These are phyloP conservation scores for Oxystoma pomonae DNA, from an alignment of 2,888 invertebrate genomes.

Conservation along the genomic window DNA sequence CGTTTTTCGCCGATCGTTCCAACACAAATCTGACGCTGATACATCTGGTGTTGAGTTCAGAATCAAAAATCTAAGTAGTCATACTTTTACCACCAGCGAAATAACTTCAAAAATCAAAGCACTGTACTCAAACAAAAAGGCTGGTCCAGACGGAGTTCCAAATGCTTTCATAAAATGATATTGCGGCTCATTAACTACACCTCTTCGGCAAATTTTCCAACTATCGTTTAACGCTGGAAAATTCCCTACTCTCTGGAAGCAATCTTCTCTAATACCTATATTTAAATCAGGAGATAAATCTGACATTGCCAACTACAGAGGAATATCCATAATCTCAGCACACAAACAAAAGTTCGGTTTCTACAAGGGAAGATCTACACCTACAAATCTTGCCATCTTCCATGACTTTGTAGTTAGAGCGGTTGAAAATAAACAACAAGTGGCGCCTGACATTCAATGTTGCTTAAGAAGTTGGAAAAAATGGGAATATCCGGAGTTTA, in stretches of 20 bases:
- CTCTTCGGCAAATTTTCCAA: background rate
- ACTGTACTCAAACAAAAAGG: background rate
- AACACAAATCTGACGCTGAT: background rate
- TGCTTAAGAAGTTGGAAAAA: background rate
- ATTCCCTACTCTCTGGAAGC: background rate
- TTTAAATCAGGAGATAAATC: background rate
- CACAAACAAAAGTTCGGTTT: background rate
- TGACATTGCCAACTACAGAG: background rate
- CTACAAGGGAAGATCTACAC: no score
- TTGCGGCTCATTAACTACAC: background rate
- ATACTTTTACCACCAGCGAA: background rate
- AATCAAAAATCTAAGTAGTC: background rate
- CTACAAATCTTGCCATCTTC: no score
- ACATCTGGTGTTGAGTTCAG: background rate
- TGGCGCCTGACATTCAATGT: background rate
- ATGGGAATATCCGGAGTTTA: background rate
- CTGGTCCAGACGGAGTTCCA: background rate
- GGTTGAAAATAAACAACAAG: background rate
- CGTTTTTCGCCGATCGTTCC: background rate
- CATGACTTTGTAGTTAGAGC: no score
- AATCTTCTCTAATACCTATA: background rate
- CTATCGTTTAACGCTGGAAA: background rate
- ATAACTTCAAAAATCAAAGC: background rate
- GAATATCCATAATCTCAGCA: background rate
- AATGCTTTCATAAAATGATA: background rate